Conservation (phyloP, 1,140 invertebrate species). For the Pogonognathellus flavescens region DNA sequence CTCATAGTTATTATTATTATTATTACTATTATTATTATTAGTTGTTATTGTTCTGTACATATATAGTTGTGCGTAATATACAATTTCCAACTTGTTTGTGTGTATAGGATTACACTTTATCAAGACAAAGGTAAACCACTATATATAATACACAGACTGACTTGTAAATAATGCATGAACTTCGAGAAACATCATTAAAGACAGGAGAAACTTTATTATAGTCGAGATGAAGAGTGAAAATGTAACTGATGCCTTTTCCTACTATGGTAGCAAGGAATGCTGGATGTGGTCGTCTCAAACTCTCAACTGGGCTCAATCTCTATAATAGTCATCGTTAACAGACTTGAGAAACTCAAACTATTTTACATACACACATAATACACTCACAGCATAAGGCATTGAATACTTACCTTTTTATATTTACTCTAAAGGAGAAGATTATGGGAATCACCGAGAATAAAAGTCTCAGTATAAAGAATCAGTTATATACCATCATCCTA, state of each 20-base stretch:
- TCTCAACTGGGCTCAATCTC: constrained; percentile 27
- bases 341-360: neutral
- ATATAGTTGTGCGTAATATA: neutral
- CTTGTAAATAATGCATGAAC: neutral
- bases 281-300: neutral
- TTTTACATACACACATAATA: no score
- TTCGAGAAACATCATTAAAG: constrained; percentile 37
- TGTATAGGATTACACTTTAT: neutral
- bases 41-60: neutral
- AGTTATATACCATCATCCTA: no score
- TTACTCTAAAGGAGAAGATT: neutral
- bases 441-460: neutral
- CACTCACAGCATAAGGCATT: no score
- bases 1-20: neutral
- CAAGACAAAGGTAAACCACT: neutral
- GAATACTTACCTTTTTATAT: no score
- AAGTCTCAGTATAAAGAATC: neutral
- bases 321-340: constrained; percentile 7
- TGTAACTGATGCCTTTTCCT: constrained; percentile 41
- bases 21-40: constrained; percentile 8
- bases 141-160: neutral
- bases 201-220: constrained; percentile 43
- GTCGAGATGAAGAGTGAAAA: constrained; percentile 40
- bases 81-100: neutral
- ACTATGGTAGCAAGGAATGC: constrained; percentile 48